Conservation (phyloP, 2,888 invertebrate species). For the Limnephilus auricula region DNA sequence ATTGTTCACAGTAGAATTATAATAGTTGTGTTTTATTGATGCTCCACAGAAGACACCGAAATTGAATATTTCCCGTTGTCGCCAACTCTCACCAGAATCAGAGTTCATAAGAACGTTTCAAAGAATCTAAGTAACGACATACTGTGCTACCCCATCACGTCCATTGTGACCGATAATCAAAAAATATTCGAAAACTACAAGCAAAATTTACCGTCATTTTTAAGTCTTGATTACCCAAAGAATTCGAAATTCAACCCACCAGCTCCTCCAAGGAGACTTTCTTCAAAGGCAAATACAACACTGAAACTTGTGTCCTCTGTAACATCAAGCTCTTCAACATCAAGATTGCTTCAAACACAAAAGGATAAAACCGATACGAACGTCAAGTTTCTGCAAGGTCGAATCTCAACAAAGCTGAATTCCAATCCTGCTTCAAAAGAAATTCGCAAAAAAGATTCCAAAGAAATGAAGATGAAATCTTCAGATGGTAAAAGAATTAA, state of each 20-base stretch:
- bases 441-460: constrained; percentile 62
- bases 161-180: constrained; percentile 69
- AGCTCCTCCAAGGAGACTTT: constrained; percentile 86
- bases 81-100: constrained; percentile 87
- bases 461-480: constrained; percentile 67
- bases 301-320: constrained; percentile 80
- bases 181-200: constrained; percentile 79
- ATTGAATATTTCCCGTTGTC: constrained; percentile 91
- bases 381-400: constrained; percentile 80
- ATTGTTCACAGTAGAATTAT: constrained; percentile 27
- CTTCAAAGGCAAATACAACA: constrained; percentile 85
- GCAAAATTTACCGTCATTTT: constrained; percentile 79
- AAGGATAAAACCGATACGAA: constrained; percentile 74
- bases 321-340: constrained; percentile 69
- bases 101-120: constrained; percentile 83
- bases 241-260: constrained; percentile 77
- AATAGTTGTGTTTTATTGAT: constrained; percentile 51
- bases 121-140: constrained; percentile 74
- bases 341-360: constrained; percentile 68
- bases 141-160: constrained; percentile 79
- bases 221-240: constrained; percentile 71
- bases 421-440: constrained; percentile 68
- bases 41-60: constrained; percentile 85
- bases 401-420: constrained; percentile 79
- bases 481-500: constrained; percentile 70